phyloP scores from a whole-genome alignment of 2,113 vertebrate genomes.

The Channa maculata region DNA sequence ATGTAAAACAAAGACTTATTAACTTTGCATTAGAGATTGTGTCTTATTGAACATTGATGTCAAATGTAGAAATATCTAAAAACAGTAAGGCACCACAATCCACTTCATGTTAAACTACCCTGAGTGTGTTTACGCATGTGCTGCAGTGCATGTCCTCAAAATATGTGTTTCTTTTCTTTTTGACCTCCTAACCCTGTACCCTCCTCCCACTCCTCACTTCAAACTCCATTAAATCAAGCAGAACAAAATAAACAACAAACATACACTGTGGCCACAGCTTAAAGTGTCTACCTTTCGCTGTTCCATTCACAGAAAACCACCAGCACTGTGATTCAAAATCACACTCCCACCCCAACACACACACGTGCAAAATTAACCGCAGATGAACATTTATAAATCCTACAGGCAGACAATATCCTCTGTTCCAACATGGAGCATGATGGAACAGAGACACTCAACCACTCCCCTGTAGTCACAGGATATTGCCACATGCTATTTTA shows the following conservation, averaged over 20 bases:
- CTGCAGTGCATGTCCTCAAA: too few relatives aligned
- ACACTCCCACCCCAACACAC: background rate
- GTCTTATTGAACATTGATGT: too few relatives aligned
- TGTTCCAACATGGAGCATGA: background rate
- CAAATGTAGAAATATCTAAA: too few relatives aligned
- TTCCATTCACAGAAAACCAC: slow-evolving; percentile 43
- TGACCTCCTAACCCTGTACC: slow-evolving; percentile 58
- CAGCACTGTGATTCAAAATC: background rate
- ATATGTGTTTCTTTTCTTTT: slow-evolving; percentile 34
- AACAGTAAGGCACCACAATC: too few relatives aligned
- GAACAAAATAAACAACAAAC: slow-evolving; percentile 70
- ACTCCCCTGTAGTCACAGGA: slow-evolving; percentile 6
- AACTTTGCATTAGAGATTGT: too few relatives aligned
- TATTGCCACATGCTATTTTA: slow-evolving; percentile 43
- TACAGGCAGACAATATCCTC: slow-evolving; percentile 16
- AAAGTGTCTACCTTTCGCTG: slow-evolving; percentile 34
- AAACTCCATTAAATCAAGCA: slow-evolving; percentile 50
- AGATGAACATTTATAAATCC: slow-evolving; percentile 20
- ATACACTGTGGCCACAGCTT: slow-evolving; percentile 37
- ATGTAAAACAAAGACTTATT: too few relatives aligned
- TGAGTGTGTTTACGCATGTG: too few relatives aligned
- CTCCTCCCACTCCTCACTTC: background rate
- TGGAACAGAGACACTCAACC: background rate
- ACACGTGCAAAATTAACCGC: slow-evolving; percentile 6
- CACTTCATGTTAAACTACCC: too few relatives aligned